Evolutionary conservation across 2,113 vertebrate species (phyloP).

Genomic region (Montifringilla adamsi): DNA sequence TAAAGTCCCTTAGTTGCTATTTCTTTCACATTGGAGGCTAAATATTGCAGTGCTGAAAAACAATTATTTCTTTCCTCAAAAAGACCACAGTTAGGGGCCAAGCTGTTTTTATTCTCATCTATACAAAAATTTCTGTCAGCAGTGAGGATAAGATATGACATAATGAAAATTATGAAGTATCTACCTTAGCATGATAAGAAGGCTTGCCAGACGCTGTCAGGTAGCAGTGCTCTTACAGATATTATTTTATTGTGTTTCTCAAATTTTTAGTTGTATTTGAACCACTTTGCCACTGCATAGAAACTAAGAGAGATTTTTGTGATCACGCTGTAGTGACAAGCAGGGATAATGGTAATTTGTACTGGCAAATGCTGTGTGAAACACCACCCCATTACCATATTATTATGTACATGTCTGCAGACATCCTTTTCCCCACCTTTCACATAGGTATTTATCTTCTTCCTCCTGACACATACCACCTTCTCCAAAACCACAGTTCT

Average conservation of each 20-base stretch:
- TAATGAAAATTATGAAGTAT: not conserved
- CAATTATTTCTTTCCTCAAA: not conserved
- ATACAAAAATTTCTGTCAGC: not conserved
- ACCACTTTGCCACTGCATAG: not conserved
- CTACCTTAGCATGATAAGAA: not conserved
- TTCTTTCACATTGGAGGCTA: not conserved
- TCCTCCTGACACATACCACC: not conserved
- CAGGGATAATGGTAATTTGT: not conserved
- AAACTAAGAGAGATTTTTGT: not conserved
- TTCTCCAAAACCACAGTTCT: not conserved
- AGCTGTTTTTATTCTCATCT: not conserved
- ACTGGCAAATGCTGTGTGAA: not conserved
- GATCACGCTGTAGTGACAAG: not conserved
- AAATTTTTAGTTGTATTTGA: not conserved
- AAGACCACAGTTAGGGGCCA: not conserved
- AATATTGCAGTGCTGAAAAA: not conserved
- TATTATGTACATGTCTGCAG: not conserved
- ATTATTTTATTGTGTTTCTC: not conserved
- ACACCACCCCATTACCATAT: fast-evolving
- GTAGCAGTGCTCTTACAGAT: not conserved
- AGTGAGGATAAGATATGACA: not conserved
- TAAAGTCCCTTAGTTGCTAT: not conserved
- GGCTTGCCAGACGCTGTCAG: not conserved
- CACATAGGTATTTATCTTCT: not conserved
- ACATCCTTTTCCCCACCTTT: not conserved